These are phyloP conservation scores for Heliconius ismenius DNA, from an alignment of 2,888 invertebrate genomes.

Conservation along the genomic window DNA sequence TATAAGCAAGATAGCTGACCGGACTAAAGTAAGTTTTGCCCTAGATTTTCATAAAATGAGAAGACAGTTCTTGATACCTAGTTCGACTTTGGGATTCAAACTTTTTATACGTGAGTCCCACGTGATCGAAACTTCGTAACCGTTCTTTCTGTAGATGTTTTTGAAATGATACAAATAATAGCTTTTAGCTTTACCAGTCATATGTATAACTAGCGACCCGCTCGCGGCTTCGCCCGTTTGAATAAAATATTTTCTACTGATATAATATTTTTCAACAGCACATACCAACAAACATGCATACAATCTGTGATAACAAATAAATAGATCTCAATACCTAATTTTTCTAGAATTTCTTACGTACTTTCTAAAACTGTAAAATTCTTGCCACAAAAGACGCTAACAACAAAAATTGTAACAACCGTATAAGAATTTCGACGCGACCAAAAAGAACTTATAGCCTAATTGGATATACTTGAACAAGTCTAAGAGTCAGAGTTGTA, in stretches of 20 bases:
- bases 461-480: not conserved
- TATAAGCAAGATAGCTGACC: not conserved
- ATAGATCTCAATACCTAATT: no score
- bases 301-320: no score
- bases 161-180: not conserved
- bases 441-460: not conserved
- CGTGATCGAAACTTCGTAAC: constrained; percentile 2
- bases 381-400: not conserved
- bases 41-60: constrained; percentile 7
- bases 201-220: not conserved
- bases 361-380: not conserved
- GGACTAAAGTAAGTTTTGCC: not conserved
- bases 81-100: constrained; percentile 1
- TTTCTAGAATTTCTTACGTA: no score
- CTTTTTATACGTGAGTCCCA: constrained; percentile 10
- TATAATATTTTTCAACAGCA: no score
- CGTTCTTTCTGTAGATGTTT: not conserved
- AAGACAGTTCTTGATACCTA: constrained; percentile 2
- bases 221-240: no score
- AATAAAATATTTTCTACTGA: no score
- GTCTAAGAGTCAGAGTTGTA: no score
- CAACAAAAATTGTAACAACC: not conserved
- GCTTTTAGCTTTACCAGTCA: not conserved
- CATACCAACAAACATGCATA: no score
- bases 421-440: no score